Evolutionary conservation across 2,797 vertebrate species (phyloP), one percentile per base, ranked within the genome.

Genomic region (Lepilemur ruficaudatus): DNA sequence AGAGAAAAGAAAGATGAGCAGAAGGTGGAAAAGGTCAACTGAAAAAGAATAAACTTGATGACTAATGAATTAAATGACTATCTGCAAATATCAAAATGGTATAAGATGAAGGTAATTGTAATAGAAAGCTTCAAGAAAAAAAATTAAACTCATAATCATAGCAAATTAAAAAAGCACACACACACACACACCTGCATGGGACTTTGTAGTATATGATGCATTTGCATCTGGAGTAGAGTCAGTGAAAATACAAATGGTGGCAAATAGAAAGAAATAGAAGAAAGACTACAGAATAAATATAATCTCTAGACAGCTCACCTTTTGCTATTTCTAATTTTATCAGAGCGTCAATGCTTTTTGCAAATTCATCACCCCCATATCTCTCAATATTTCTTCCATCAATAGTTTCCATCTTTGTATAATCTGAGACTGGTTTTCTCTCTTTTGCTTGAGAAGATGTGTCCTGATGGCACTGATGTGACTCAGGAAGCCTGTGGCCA

Each of bases 141-240:
- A 69, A 69, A 55, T 17, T 59, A 70, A 89, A 85, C n/a, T 76
- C 50, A 52, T 41, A 93, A 90, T 89, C 46, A 63, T 0, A 81
- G 41, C 6, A 55, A 10, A 89, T 55, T 76, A 13, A 89, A 70
- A 7, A 55, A 38, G 38, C 20, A 89, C 14, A 91, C 59, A 35
- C 65, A 57, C 25, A 70, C 63, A 28, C 22, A 83, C 23, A 7
- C 15, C 43, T 57, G 0, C 1, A 6, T 35, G 28, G 11, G 18
- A 20, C 9, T 87, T 55, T 67, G 28, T 41, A 50, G 12, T 7
- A 41, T 25, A 14, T 50, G 28, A 80, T 43, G 1, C 28, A 32
- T 55, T 72, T 73, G 46, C 15, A 3, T 25, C 12, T 59, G 9
- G 6, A 20, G 1, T 65, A 8, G 8, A 9, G 70, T 94, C 15